Percentiles rank a stretch among this genome's conserved stretches.
phyloP scores from a whole-genome alignment of 1,140 invertebrate genomes.

The Drosophila eugracilis region DNA sequence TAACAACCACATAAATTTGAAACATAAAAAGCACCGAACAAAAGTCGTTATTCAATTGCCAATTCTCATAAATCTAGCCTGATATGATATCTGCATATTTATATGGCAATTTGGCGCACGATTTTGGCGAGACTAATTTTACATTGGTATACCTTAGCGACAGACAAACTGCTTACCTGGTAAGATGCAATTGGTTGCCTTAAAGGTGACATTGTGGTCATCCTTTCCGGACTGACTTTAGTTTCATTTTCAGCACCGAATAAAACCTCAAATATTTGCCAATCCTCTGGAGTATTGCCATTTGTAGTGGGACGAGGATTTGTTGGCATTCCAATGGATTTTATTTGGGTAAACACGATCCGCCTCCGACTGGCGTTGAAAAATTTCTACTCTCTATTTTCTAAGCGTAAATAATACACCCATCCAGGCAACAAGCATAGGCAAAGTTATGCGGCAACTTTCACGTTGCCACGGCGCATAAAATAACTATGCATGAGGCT shows the following conservation, averaged over 20 bases:
- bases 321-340: conserved; percentile 49
- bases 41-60: conserved; percentile 46
- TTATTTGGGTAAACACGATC: conserved; percentile 7
- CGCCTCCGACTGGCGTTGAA: conserved; percentile 22
- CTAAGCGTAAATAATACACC: conserved; percentile 51
- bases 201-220: conserved; percentile 21
- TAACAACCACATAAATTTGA: conserved; percentile 81
- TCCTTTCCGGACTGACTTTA: background rate
- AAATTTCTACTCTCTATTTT: conserved; percentile 58
- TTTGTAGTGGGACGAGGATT: conserved; percentile 58
- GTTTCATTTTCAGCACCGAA: conserved; percentile 60
- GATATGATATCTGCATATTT: conserved; percentile 22
- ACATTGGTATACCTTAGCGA: conserved; percentile 70
- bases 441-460: conserved; percentile 42
- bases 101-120: conserved; percentile 73
- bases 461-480: conserved; percentile 67
- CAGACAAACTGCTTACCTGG: conserved; percentile 43
- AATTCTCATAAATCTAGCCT: conserved; percentile 51
- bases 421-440: conserved; percentile 40
- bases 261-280: conserved; percentile 88
- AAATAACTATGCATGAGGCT: conserved; percentile 66
- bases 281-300: conserved; percentile 87
- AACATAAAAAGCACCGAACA: conserved; percentile 52
- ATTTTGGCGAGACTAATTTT: conserved; percentile 47
- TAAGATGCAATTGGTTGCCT: conserved; percentile 1